These are phyloP conservation scores for Paracentrotus lividus DNA, from an alignment of 53 echinoderm and acorn worm genomes.

Conservation along the genomic window DNA sequence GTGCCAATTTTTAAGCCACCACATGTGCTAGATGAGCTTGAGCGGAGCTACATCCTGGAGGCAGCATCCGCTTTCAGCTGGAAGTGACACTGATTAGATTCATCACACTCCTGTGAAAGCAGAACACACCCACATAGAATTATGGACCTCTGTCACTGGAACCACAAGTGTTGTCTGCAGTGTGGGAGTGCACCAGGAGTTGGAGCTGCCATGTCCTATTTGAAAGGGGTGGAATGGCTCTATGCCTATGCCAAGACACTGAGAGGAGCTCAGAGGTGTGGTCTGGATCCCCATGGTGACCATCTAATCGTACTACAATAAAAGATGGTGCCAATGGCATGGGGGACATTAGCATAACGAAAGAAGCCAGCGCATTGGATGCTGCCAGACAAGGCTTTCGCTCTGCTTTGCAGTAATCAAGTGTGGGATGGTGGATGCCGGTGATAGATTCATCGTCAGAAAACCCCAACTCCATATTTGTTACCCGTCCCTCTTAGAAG, in stretches of 20 bases:
- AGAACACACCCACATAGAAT: not conserved
- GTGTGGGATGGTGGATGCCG: constrained; percentile 58
- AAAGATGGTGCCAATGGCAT: constrained; percentile 72
- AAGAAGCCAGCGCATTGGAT: constrained; percentile 52
- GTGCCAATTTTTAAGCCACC: constrained; percentile 50
- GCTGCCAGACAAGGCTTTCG: constrained; percentile 76
- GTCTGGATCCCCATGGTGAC: constrained; percentile 43
- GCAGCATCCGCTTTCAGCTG: constrained; percentile 68
- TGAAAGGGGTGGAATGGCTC: constrained; percentile 68
- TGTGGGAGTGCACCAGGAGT: constrained; percentile 42
- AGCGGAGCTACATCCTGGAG: constrained; percentile 71
- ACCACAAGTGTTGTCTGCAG: constrained; percentile 41
- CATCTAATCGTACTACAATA: not conserved
- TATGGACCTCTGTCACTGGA: constrained; percentile 57
- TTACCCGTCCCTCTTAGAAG: constrained; percentile 69
- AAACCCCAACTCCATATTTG: constrained; percentile 33
- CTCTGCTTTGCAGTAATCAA: constrained; percentile 69
- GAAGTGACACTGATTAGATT: constrained; percentile 50
- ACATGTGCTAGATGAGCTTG: constrained; percentile 43
- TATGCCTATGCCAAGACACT: constrained; percentile 62
- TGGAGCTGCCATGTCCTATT: constrained; percentile 57
- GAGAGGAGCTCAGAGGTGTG: constrained; percentile 23
- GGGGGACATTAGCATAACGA: constrained; percentile 56
- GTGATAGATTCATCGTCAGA: not conserved
- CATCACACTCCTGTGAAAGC: constrained; percentile 72